Percentiles rank a stretch among this genome's conserved stretches.
These are phyloP conservation scores for Pseudocheirus occidentalis DNA, from an alignment of 2,797 vertebrate genomes.

Conservation along the genomic window DNA sequence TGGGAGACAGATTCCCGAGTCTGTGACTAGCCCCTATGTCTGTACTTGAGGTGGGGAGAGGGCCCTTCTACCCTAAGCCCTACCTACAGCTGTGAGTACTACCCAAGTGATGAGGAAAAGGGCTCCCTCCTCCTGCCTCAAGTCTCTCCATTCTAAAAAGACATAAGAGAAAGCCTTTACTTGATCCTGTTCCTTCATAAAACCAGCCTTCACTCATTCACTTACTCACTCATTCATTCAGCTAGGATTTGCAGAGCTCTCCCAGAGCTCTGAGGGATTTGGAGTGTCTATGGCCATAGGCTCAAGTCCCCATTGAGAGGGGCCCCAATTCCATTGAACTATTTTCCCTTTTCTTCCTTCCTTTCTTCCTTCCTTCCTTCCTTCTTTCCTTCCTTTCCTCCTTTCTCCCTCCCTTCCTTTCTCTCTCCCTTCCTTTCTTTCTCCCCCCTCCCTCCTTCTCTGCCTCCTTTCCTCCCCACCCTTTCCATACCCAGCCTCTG, in stretches of 20 bases:
- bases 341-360: background rate
- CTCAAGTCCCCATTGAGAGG: background rate
- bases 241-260: background rate
- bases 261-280: background rate
- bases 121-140: background rate
- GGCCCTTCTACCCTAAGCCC: background rate
- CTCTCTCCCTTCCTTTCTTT: rapidly evolving
- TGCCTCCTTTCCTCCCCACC: background rate
- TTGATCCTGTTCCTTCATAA: no score
- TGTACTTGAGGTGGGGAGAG: no score
- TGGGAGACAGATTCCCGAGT: background rate
- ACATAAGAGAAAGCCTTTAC: no score
- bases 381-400: background rate
- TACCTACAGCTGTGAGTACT: background rate
- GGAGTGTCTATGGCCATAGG: no score
- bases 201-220: background rate
- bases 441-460: no score
- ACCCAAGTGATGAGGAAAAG: no score
- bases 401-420: background rate
- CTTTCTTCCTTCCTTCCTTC: background rate
- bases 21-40: background rate
- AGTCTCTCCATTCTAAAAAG: no score
- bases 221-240: background rate
- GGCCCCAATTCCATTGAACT: background rate
- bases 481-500: background rate